A percentile compares a stretch with the other conserved stretches of the same genome.
Conservation (phyloP, 2,113 vertebrate genomes). For the Sylvia atricapilla region DNA sequence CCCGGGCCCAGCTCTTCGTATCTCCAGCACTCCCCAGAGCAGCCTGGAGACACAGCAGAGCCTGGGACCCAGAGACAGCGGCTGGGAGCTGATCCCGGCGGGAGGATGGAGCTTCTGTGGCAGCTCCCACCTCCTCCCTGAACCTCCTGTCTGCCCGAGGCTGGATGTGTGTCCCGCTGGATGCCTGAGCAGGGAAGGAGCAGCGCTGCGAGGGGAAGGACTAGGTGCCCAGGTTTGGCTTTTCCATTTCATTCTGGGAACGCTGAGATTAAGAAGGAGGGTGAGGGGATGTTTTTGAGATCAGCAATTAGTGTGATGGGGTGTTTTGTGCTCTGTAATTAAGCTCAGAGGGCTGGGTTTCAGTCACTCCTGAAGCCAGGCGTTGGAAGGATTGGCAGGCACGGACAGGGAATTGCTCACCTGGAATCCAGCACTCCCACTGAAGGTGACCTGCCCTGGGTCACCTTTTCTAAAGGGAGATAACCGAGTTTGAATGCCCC, state of each 20-base stretch:
- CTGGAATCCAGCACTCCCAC: background rate
- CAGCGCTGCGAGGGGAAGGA: background rate
- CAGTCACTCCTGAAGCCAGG: background rate
- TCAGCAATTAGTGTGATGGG: background rate
- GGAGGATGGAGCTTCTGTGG: background rate
- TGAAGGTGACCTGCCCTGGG: background rate
- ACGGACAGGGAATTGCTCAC: background rate
- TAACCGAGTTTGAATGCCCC: background rate
- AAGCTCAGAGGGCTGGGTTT: background rate
- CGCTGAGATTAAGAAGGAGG: background rate
- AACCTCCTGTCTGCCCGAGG: background rate
- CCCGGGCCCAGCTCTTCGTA: background rate
- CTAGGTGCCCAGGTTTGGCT: background rate
- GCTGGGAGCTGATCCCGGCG: background rate
- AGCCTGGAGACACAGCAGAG: background rate
- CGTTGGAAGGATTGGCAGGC: background rate
- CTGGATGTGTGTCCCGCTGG: background rate
- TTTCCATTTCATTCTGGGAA: background rate
- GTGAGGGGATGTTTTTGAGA: background rate
- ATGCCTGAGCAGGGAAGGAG: background rate
- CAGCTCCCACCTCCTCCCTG: background rate
- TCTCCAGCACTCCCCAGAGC: background rate
- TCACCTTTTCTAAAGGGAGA: background rate
- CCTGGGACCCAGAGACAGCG: background rate
- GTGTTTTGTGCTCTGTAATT: background rate